Conservation (phyloP, 2,113 vertebrate genomes). For the Trochalopteron elliotii region DNA sequence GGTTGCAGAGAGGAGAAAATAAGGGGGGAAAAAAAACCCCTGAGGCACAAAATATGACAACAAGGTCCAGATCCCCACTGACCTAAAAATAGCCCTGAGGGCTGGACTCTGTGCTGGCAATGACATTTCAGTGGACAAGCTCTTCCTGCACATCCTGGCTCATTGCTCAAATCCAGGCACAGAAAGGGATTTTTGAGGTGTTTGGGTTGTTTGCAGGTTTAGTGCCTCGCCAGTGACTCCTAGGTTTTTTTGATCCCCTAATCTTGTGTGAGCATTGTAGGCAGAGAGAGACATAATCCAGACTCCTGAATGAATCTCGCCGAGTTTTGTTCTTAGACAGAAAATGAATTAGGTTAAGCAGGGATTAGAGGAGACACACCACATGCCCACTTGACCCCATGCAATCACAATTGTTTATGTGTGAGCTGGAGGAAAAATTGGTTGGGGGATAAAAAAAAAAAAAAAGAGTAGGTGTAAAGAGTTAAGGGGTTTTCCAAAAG, state of each 20-base stretch:
- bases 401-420: neutral
- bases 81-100: neutral
- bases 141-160: neutral
- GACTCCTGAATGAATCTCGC: conserved; percentile 23
- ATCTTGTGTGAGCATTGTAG: neutral
- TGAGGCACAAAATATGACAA: neutral
- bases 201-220: neutral
- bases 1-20: neutral
- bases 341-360: conserved; percentile 47
- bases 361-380: conserved; percentile 33
- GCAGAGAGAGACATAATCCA: conserved; percentile 8
- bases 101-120: neutral
- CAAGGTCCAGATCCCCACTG: neutral
- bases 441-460: neutral
- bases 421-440: neutral
- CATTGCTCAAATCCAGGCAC: neutral
- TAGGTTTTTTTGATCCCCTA: neutral
- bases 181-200: neutral
- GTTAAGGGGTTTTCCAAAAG: neutral
- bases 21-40: neutral
- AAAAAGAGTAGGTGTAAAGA: neutral
- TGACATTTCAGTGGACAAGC: neutral
- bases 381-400: neutral
- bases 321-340: conserved; percentile 46
- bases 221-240: neutral